A percentile compares a stretch with the other conserved stretches of the same genome.
Conservation (phyloP, 2,113 vertebrate genomes). For the Corythornis vintsioides region DNA sequence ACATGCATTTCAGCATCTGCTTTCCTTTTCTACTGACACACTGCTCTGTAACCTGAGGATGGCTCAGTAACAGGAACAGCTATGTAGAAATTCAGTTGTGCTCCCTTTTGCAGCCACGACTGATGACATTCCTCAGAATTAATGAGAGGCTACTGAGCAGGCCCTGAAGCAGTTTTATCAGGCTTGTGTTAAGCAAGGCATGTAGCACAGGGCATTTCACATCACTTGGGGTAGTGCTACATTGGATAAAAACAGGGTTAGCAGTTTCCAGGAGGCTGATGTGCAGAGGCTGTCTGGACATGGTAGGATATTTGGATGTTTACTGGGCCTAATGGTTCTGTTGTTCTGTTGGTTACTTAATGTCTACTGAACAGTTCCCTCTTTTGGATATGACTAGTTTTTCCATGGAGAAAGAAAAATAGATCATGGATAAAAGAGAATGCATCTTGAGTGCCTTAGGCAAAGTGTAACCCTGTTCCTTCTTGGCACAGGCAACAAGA, state of each 20-base stretch:
- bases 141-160: not conserved
- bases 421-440: not conserved
- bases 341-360: not conserved
- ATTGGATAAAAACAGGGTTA: not conserved
- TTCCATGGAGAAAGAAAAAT: not conserved
- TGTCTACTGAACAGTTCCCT: not conserved
- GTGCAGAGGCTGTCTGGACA: not conserved
- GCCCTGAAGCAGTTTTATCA: not conserved
- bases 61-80: not conserved
- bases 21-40: not conserved
- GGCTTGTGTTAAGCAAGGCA: not conserved
- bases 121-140: not conserved
- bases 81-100: not conserved
- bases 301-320: not conserved
- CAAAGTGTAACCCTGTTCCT: not conserved
- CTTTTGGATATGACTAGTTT: not conserved
- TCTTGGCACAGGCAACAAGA: not conserved
- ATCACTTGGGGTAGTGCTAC: not conserved
- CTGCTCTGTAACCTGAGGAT: not conserved
- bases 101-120: not conserved
- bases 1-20: not conserved
- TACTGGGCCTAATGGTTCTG: not conserved
- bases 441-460: not conserved
- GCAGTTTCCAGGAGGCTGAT: not conserved
- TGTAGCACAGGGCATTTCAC: not conserved